Percentiles rank a stretch among this genome's conserved stretches.
Evolutionary conservation across 2,113 vertebrate genomes (phyloP).

Genomic region (Scortum barcoo): DNA sequence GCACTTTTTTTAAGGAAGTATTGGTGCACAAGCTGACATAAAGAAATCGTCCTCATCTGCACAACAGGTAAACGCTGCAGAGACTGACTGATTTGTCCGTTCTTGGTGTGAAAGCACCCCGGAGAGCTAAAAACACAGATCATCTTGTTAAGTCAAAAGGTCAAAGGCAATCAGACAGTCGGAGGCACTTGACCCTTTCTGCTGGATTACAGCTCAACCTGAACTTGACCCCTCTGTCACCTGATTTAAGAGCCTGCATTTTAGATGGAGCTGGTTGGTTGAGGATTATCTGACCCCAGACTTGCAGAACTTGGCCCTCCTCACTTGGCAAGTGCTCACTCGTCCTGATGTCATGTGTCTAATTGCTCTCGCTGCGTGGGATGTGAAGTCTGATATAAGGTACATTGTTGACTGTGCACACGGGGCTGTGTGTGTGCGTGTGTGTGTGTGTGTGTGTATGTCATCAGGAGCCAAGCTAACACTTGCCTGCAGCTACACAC

Average conservation of each 20-base stretch:
- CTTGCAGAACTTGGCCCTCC: constrained; percentile 47
- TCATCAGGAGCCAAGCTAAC: constrained; percentile 70
- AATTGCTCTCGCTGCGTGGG: constrained; percentile 70
- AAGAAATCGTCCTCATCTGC: neutral
- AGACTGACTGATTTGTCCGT: neutral
- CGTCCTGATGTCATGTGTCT: constrained; percentile 68
- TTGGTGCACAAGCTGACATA: neutral
- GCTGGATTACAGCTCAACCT: constrained; percentile 51
- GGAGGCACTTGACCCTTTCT: constrained; percentile 50
- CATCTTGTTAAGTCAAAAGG: constrained; percentile 36
- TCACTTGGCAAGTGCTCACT: constrained; percentile 71
- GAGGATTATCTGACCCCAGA: constrained; percentile 60
- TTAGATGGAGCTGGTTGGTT: constrained; percentile 30
- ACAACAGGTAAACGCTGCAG: neutral
- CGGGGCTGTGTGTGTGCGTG: constrained; percentile 33
- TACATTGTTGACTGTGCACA: constrained; percentile 67
- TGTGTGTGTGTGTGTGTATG: constrained; percentile 57
- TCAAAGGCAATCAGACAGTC: constrained; percentile 32
- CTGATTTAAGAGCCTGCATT: constrained; percentile 36
- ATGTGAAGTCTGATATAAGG: constrained; percentile 74
- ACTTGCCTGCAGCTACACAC: constrained; percentile 76
- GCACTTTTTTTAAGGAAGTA: neutral
- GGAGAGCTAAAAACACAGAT: constrained; percentile 5
- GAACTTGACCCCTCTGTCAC: constrained; percentile 74
- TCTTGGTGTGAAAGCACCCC: neutral